Base-by-base conservation (phyloP, 2,888 invertebrate species). In the Sesia apiformis region DNA sequence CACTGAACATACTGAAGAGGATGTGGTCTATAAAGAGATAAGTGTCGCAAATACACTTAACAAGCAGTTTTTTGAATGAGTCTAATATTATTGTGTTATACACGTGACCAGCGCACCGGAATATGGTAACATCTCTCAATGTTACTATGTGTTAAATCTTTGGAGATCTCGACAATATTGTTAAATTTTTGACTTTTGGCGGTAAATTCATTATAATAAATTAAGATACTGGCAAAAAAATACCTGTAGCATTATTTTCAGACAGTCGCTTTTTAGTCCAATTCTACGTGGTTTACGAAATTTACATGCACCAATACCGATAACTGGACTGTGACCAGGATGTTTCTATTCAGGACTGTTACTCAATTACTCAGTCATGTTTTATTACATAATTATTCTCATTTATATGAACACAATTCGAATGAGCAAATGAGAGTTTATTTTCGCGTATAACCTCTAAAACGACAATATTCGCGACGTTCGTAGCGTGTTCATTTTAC, bases 381-480 rank as follows among this genome's bases (percentile, higher is more conserved):
- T 23, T 23, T 23, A 23, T 23, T 23, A 23, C 23, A 23, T 23
- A 23, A 23, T 23, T 23, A 23, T 23, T 23, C 23, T 43, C n/a
- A n/a, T 46, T 46, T 46, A 46, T 8, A 4, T 4, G 46, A 8
- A 46, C 7, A 5, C 7, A 46, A 46, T 23, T 8, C 7, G n/a
- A 46, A 46, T 46, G 23, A n/a, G 8, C n/a, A 43, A n/a, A 7
- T 52, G 8, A 46, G 39, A 46, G 39, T 53, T 49, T 52, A 56
- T 54, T 54, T 66, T 60, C 63, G 62, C 50, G 46, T 23, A 46
- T 50, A 55, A 57, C 60, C 58, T 60, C 57, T 53, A 54, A 58
- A 46, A 46, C n/a, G 46, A 23, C 46, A 46, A 58, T 50, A 63
- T 62, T 70, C 63, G 70, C 63, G 65, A 71, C 64, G 70, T 60